phyloP scores from a whole-genome alignment of 2,113 vertebrate genomes.

The Engraulis encrasicolus region DNA sequence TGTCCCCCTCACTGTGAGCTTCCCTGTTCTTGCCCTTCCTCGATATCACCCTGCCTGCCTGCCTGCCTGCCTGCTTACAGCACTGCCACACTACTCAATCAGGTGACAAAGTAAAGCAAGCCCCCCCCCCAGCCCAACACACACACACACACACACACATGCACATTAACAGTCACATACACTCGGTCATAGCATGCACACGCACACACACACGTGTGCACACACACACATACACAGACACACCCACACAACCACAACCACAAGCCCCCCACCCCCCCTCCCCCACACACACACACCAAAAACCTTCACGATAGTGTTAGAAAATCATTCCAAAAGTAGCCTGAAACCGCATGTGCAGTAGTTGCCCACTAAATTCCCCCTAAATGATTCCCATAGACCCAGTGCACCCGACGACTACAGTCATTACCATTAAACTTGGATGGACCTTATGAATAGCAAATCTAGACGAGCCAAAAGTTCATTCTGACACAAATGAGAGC shows the following conservation, averaged over 20 bases:
- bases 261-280: neutral
- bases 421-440: slow-evolving; percentile 18
- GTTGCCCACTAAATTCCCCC: neutral
- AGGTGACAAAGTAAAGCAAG: slow-evolving; percentile 66
- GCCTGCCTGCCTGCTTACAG: slow-evolving; percentile 63
- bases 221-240: neutral
- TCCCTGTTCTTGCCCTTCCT: too few relatives aligned
- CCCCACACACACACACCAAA: neutral
- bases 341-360: neutral
- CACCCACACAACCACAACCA: slow-evolving; percentile 37
- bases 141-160: neutral
- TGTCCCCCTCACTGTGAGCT: too few relatives aligned
- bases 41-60: slow-evolving; percentile 53
- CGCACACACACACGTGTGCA: slow-evolving; percentile 27
- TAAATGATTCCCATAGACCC: slow-evolving; percentile 1
- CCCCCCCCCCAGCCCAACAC: too few relatives aligned
- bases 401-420: neutral
- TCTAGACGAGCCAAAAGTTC: neutral
- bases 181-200: too few relatives aligned
- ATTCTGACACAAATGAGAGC: neutral
- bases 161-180: too few relatives aligned
- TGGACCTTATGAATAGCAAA: slow-evolving; percentile 1
- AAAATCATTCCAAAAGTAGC: neutral
- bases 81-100: slow-evolving; percentile 67
- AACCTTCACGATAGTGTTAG: neutral